Evolutionary conservation across 2,888 invertebrate species (phyloP).

Genomic region (Orchesella flavescens): DNA sequence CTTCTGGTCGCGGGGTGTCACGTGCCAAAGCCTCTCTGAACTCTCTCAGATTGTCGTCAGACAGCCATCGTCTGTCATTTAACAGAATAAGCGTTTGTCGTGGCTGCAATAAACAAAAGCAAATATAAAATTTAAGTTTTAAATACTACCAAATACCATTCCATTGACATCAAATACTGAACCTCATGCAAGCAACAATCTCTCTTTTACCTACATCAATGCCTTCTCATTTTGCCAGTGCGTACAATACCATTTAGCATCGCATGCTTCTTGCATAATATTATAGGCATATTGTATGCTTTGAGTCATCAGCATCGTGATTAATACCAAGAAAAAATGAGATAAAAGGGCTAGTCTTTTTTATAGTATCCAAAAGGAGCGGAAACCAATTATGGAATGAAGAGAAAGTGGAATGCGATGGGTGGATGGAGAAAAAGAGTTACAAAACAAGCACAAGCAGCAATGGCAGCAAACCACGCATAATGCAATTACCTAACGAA

Average conservation of each 20-base stretch:
- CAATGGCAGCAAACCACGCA: slow-evolving; percentile 12
- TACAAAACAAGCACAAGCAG: background rate
- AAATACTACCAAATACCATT: too few species aligned
- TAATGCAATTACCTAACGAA: slow-evolving; percentile 43
- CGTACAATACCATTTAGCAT: slow-evolving; percentile 33
- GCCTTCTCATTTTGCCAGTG: slow-evolving; percentile 8
- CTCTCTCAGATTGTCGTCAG: too few species aligned
- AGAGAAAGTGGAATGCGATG: slow-evolving; percentile 52
- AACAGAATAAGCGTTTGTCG: too few species aligned
- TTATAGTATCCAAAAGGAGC: slow-evolving; percentile 45
- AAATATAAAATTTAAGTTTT: too few species aligned
- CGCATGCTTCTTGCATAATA: slow-evolving; percentile 63
- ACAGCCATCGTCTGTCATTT: too few species aligned
- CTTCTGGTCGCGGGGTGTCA: too few species aligned
- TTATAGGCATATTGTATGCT: background rate
- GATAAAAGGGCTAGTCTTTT: too few species aligned
- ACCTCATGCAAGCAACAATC: slow-evolving; percentile 35
- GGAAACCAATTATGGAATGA: slow-evolving; percentile 61
- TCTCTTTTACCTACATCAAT: slow-evolving; percentile 35
- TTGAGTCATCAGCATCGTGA: too few species aligned
- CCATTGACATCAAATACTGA: background rate
- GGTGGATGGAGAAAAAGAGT: background rate
- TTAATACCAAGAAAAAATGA: too few species aligned
- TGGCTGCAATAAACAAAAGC: too few species aligned
- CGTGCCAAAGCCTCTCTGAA: too few species aligned